Percentiles rank a stretch among this genome's conserved stretches.
Evolutionary conservation across 1,140 invertebrate genomes (phyloP).

Genomic region (Pectinophora gossypiella): DNA sequence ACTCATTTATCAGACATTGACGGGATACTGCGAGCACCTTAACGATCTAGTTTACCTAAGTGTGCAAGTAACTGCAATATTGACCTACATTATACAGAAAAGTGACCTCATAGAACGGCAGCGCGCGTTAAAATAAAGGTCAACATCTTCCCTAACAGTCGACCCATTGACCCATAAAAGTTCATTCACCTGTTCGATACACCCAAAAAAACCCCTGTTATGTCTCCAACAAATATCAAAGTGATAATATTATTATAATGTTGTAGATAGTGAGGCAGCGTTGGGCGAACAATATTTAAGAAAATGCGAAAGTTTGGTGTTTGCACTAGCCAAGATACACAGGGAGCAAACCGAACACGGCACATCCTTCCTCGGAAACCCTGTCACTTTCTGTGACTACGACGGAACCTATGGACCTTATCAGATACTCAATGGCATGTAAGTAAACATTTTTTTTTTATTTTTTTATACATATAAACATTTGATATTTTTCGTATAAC

Average conservation of each 20-base stretch:
- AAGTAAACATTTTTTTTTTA: too few species aligned
- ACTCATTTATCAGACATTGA: too few species aligned
- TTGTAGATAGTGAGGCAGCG: conserved; percentile 46
- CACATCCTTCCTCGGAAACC: conserved; percentile 59
- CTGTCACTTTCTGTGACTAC: conserved; percentile 73
- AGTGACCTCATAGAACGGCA: background rate
- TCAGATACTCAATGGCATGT: conserved; percentile 71
- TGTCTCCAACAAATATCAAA: too few species aligned
- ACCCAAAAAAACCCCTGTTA: background rate
- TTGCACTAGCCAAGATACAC: conserved; percentile 63
- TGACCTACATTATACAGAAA: too few species aligned
- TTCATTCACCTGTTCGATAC: background rate
- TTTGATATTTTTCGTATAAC: too few species aligned
- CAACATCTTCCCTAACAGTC: background rate
- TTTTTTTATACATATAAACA: too few species aligned
- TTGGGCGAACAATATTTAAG: conserved; percentile 75
- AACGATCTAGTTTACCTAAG: too few species aligned
- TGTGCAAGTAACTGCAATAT: too few species aligned
- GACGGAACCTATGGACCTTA: conserved; percentile 78
- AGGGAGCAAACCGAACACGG: conserved; percentile 73
- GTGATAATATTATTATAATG: too few species aligned
- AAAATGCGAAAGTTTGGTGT: conserved; percentile 76
- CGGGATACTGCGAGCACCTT: too few species aligned
- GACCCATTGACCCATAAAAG: background rate
- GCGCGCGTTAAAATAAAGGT: too few species aligned